A percentile compares a stretch with the other conserved stretches of the same genome.
Conservation (phyloP, 2,113 vertebrate species). For the Regulus satrapa region DNA sequence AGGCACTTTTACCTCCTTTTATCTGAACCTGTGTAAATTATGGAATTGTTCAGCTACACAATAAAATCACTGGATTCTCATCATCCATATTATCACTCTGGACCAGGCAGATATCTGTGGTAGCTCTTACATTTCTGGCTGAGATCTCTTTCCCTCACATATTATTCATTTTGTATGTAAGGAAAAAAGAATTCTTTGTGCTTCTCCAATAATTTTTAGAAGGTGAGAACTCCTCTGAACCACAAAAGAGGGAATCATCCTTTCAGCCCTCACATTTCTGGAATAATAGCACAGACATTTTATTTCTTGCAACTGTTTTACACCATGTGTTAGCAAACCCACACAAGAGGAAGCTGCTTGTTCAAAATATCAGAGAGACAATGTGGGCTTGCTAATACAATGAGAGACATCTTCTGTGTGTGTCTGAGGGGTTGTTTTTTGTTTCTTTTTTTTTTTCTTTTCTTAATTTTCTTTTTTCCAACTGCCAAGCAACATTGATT, state of each 20-base stretch:
- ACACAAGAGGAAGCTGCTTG: not conserved
- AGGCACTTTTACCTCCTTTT: not conserved
- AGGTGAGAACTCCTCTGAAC: not conserved
- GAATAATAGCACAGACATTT: not conserved
- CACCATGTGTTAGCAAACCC: not conserved
- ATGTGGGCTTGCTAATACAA: not conserved
- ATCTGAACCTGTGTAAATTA: not conserved
- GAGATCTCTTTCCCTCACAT: not conserved
- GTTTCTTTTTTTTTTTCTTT: accelerated
- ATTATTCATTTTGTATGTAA: not conserved
- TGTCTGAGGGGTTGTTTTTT: not conserved
- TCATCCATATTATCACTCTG: not conserved
- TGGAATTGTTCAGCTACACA: not conserved
- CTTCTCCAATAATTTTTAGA: not conserved
- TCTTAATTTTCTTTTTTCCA: not conserved
- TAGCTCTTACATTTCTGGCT: not conserved
- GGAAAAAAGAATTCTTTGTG: not conserved
- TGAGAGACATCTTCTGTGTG: not conserved
- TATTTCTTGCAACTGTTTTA: not conserved
- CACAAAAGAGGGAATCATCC: not conserved
- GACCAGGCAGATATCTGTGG: not conserved
- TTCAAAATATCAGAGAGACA: not conserved
- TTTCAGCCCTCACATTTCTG: not conserved
- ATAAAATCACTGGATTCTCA: not conserved
- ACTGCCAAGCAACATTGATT: not conserved